Conservation (phyloP, 2,888 invertebrate genomes). For the Eupithecia insigniata region DNA sequence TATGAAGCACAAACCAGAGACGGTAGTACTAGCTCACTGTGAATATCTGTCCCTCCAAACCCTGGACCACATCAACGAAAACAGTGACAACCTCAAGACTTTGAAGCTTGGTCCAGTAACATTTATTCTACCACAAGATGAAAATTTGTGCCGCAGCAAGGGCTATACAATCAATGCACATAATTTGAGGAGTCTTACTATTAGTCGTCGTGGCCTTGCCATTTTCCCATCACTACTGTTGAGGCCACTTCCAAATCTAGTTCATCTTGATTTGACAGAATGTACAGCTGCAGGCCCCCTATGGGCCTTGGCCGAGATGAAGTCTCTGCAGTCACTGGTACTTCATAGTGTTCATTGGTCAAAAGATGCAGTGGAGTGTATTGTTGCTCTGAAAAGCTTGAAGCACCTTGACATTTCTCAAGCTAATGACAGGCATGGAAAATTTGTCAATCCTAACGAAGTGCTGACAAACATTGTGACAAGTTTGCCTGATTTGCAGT, state of each 20-base stretch:
- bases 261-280: slow-evolving; percentile 89
- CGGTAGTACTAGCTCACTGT: slow-evolving; percentile 91
- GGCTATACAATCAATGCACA: slow-evolving; percentile 85
- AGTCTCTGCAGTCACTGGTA: slow-evolving; percentile 88
- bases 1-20: slow-evolving; percentile 88
- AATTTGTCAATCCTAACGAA: slow-evolving; percentile 89
- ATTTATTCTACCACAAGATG: slow-evolving; percentile 84
- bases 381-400: slow-evolving; percentile 82
- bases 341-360: slow-evolving; percentile 91
- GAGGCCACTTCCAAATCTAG: slow-evolving; percentile 84
- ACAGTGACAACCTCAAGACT: slow-evolving; percentile 87
- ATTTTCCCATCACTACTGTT: slow-evolving; percentile 83
- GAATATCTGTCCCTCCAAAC: slow-evolving; percentile 86
- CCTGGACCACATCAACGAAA: slow-evolving; percentile 87
- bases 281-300: slow-evolving; percentile 87
- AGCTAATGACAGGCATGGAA: slow-evolving; percentile 87
- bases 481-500: slow-evolving; percentile 89
- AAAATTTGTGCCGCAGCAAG: slow-evolving; percentile 66
- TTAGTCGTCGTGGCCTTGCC: slow-evolving; percentile 80
- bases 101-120: slow-evolving; percentile 89
- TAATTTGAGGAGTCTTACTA: slow-evolving; percentile 83
- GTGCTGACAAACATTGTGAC: slow-evolving; percentile 88
- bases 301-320: slow-evolving; percentile 86
- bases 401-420: slow-evolving; percentile 94
- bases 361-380: slow-evolving; percentile 85